Base-by-base conservation (phyloP, 2,797 vertebrate genomes). In the Acrossocheilus wenchowensis region DNA sequence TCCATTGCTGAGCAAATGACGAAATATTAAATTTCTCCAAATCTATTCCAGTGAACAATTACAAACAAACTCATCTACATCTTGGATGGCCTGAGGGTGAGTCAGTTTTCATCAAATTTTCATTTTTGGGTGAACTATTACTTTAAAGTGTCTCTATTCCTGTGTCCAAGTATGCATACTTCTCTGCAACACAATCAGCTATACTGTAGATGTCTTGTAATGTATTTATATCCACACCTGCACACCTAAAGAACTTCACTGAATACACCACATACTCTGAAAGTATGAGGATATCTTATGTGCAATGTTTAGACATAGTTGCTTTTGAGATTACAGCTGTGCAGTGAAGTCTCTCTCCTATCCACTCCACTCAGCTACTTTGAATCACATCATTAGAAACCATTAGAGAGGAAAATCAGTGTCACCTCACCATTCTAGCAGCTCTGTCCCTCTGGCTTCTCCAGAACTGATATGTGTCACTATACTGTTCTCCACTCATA, bases 321-420 rank as follows among this genome's bases (percentile, higher is more conserved):
- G 23, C 26, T 45, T 81, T 81, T 81, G 43, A 81, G 79, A 81
- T 68, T 69, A 50, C 79, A 69, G 23, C 75, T 69, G 23, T 75
- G 43, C 43, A 64, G 10, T 43, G 19, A 17, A 57, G 74, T 69
- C 75, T 71, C 45, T 36, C 71, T 83, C 39, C 11, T 11, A 30
- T 73, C n/a, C n/a, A 30, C 12, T 62, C 11, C 6, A 62, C 45
- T 69, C 15, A 81, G 54, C 41, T 48, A 23, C 83, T 30, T 41
- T 84, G 62, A 87, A 69, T 36, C n/a, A 39, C 77, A 87, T 89
- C 30, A 57, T 81, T 81, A 77, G 60, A 78, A 83, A 81, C 62
- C 81, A 88, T 81, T 77, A 84, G 71, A 86, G 81, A 64, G 60
- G 57, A 48, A 74, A 83, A 77, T 80, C 57, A 62, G 84, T 57